Evolutionary conservation across 2,888 invertebrate species (phyloP).

Genomic region (Torymus tubicola): DNA sequence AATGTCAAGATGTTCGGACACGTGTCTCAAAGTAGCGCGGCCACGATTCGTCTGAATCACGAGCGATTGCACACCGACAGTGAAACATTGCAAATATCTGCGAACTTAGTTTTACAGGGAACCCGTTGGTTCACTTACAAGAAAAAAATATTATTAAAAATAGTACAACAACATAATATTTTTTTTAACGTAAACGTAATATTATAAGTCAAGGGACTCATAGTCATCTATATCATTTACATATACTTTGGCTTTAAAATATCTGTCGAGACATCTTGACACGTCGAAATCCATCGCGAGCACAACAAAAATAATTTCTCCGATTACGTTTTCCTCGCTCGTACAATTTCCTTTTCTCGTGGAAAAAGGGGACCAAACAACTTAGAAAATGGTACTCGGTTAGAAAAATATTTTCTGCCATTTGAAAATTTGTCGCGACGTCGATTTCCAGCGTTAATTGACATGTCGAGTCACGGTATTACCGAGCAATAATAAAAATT

Average conservation of each 20-base stretch:
- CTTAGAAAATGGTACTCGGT: constrained; percentile 28
- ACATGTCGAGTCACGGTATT: constrained; percentile 51
- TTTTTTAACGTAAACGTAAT: constrained; percentile 50
- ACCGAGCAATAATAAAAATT: constrained; percentile 28
- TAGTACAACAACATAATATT: constrained; percentile 52
- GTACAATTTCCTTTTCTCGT: constrained; percentile 9
- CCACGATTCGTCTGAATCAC: constrained; percentile 1
- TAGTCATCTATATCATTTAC: constrained; percentile 34
- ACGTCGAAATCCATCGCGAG: constrained; percentile 43
- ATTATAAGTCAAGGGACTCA: constrained; percentile 39
- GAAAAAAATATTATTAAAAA: constrained; percentile 42
- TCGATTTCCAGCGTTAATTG: constrained; percentile 57
- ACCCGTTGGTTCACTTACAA: constrained; percentile 18
- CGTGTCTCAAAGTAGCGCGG: constrained; percentile 6
- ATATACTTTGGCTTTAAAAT: constrained; percentile 56
- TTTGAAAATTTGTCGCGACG: constrained; percentile 39
- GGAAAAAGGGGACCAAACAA: constrained; percentile 8
- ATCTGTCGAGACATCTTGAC: constrained; percentile 50
- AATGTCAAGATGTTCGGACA: constrained; percentile 38
- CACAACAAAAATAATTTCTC: constrained; percentile 29
- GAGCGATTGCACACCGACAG: constrained; percentile 44
- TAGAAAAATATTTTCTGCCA: constrained; percentile 38
- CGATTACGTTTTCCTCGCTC: constrained; percentile 15
- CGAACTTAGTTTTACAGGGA: constrained; percentile 35
- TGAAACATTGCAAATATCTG: not conserved